Conservation (phyloP, 2,888 invertebrate genomes). For the Sphaerophoria rueppellii region DNA sequence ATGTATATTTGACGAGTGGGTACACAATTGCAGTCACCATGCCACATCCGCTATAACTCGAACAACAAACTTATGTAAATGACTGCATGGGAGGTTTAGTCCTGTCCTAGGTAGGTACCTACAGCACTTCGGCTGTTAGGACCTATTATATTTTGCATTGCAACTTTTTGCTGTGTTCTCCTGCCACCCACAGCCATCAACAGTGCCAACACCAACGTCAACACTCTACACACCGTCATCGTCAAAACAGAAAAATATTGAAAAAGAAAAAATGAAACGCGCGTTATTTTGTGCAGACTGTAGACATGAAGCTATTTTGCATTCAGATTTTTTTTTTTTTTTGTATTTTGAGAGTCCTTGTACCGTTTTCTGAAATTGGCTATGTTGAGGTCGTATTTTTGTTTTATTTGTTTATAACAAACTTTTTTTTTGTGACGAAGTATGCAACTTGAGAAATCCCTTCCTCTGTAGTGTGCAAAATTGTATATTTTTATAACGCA, state of each 20-base stretch:
- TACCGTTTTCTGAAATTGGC: constrained; percentile 41
- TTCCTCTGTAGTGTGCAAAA: neutral
- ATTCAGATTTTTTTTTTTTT: constrained; percentile 14
- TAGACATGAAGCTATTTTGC: constrained; percentile 7
- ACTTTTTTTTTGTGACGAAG: neutral
- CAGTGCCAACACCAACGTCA: neutral
- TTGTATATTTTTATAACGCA: constrained; percentile 3
- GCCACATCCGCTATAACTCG: constrained; percentile 2
- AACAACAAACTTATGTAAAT: constrained; percentile 5
- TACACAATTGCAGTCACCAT: neutral
- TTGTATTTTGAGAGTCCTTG: constrained; percentile 1
- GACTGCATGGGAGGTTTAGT: neutral
- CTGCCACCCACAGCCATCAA: neutral
- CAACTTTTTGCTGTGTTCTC: neutral
- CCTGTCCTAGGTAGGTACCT: neutral
- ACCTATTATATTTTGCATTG: constrained; percentile 5
- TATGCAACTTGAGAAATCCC: neutral
- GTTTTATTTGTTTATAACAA: constrained; percentile 1
- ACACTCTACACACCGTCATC: neutral
- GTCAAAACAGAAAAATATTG: neutral
- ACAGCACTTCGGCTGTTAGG: constrained; percentile 5
- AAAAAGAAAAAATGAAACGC: constrained; percentile 38
- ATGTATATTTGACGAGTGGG: neutral
- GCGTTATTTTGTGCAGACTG: constrained; percentile 58
- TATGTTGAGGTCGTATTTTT: constrained; percentile 4